Evolutionary conservation across 2,888 invertebrate genomes (phyloP).

Genomic region (Uropetala carovei): DNA sequence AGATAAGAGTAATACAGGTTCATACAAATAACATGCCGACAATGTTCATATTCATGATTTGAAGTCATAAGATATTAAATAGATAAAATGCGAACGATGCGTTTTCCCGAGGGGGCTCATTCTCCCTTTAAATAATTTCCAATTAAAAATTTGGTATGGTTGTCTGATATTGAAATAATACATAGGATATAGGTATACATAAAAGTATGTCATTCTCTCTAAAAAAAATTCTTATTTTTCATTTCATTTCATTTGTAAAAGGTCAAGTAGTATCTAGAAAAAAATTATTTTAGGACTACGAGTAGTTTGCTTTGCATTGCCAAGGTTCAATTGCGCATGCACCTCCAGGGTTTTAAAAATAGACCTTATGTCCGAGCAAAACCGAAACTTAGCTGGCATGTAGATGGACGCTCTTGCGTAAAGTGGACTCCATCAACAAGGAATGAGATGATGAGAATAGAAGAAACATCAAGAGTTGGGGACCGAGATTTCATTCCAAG

Average conservation of each 20-base stretch:
- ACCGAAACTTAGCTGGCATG: background rate
- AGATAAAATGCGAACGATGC: too few species aligned
- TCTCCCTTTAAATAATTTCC: too few species aligned
- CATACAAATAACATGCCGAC: too few species aligned
- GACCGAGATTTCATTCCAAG: slow-evolving; percentile 8
- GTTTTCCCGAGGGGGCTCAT: too few species aligned
- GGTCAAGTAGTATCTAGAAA: background rate
- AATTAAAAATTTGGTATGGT: too few species aligned
- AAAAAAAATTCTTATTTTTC: too few species aligned
- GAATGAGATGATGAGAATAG: slow-evolving; percentile 60
- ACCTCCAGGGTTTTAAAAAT: background rate
- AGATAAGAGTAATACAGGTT: too few species aligned
- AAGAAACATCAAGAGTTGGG: slow-evolving; percentile 18
- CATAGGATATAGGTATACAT: too few species aligned
- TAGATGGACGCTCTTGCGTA: slow-evolving; percentile 36
- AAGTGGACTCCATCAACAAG: slow-evolving; percentile 51
- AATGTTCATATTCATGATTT: too few species aligned
- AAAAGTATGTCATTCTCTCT: too few species aligned
- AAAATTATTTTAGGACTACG: background rate
- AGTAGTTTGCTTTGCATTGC: background rate
- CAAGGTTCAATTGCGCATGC: background rate
- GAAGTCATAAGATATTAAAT: too few species aligned
- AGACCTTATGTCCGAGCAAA: background rate
- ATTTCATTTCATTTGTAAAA: background rate
- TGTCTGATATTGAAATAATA: too few species aligned